Evolutionary conservation across 2,113 vertebrate species (phyloP), one percentile per base, ranked within the genome.

Genomic region (Dryoscopus gambensis): DNA sequence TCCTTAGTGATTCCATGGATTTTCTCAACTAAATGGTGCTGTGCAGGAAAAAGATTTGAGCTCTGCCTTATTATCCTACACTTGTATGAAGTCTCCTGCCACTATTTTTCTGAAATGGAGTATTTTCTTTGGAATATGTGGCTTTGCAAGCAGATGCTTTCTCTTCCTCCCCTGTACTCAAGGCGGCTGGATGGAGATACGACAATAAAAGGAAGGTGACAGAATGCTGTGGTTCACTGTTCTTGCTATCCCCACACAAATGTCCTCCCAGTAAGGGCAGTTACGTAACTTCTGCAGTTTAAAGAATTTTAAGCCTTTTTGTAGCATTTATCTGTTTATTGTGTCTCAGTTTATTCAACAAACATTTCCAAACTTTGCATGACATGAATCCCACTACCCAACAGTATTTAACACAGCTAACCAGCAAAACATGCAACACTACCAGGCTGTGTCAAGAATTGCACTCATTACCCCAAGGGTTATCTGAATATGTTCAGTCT

Each of bases 181-280:
- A 49, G 52, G 88, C 70, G 88, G 87, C 40, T 96, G 95, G 95
- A 75, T 84, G 68, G 92, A 90, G 83, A 75, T 42, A 16, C 5
- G 25, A 89, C 82, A 96, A 95, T 96, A 96, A 96, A 94, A 95
- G 82, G 85, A 94, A 95, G 88, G 90, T 94, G 93, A 93, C 89
- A 79, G 86, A 95, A 90, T 20, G 69, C 63, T 94, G 77, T 96
- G 90, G 69, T 93, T 90, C 88, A 15, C 84, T 94, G 73, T 87
- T 87, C 93, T 95, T 93, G 93, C 83, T 82, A 56, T 94, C 73
- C 83, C 64, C 80, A 23, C 24, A 33, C 39, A 46, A 50, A 77
- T 33, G 33, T 63, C 84, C 20, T 89, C 60, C 52, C 8, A 1
- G 21, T 56, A 56, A 86, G 60, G 68, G 57, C 33, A 74, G 60